These are phyloP conservation scores for Babylonia areolata DNA, from an alignment of 1,140 invertebrate species.

Conservation along the genomic window DNA sequence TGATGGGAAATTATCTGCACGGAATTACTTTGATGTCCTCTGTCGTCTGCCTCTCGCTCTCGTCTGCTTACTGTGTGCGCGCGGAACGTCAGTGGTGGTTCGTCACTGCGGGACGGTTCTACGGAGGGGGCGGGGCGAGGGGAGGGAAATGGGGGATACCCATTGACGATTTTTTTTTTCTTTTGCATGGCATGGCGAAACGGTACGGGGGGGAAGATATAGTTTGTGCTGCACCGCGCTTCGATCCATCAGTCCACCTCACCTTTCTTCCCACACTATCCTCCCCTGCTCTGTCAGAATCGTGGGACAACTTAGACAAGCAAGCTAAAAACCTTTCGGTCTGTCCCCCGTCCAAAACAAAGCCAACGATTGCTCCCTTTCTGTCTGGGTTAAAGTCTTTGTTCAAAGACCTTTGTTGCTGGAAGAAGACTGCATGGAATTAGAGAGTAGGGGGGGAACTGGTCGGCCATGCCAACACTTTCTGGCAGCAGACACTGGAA, in stretches of 20 bases:
- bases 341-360: no score
- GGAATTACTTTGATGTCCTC: no score
- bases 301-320: background rate
- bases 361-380: background rate
- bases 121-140: no score
- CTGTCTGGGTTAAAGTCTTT: background rate
- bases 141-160: no score
- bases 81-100: no score
- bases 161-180: no score
- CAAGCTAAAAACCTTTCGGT: background rate
- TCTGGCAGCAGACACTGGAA: constrained; percentile 2
- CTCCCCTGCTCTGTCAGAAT: background rate
- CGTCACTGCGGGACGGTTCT: no score
- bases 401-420: no score
- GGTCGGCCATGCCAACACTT: background rate
- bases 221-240: background rate
- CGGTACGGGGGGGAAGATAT: background rate
- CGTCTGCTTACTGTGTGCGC: no score
- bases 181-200: background rate
- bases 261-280: background rate
- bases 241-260: background rate
- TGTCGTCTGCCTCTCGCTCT: no score
- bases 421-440: background rate
- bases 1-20: no score
- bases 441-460: background rate